These are phyloP conservation scores for Mastomys natalensis DNA, from an alignment of 2,113 vertebrate species.

Conservation along the genomic window DNA sequence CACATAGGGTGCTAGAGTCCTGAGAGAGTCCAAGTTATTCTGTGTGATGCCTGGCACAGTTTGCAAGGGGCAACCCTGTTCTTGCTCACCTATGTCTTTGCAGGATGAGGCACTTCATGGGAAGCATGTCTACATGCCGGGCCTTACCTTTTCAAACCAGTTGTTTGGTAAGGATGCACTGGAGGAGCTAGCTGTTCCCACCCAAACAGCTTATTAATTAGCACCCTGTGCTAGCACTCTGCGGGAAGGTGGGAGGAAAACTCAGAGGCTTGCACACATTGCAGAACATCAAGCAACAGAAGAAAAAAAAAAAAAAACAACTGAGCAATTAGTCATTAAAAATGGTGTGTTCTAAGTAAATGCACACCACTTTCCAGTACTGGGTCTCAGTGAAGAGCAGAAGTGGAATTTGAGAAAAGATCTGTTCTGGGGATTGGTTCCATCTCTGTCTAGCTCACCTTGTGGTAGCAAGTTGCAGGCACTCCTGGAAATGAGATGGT, in stretches of 20 bases:
- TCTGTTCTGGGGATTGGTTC: not conserved
- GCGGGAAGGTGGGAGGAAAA: conserved; percentile 70
- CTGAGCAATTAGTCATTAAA: conserved; percentile 55
- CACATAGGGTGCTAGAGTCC: conserved; percentile 48
- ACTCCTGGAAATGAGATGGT: not conserved
- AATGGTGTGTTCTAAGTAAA: conserved; percentile 65
- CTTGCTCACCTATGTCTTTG: conserved; percentile 57
- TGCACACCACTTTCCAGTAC: not conserved
- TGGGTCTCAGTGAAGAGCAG: not conserved
- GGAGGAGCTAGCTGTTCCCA: conserved; percentile 57
- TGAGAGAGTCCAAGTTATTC: conserved; percentile 50
- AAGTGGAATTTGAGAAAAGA: conserved; percentile 49
- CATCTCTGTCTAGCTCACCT: not conserved
- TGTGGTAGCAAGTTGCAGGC: not conserved
- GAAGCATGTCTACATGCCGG: not conserved
- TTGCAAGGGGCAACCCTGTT: conserved; percentile 61
- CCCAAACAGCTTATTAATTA: conserved; percentile 67
- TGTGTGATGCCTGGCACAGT: conserved; percentile 54
- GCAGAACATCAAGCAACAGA: conserved; percentile 71
- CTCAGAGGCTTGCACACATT: conserved; percentile 50
- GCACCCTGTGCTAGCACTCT: not conserved
- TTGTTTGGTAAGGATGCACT: conserved; percentile 56
- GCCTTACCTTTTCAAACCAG: conserved; percentile 73
- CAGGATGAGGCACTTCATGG: conserved; percentile 76
- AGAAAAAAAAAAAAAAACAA: conserved; percentile 67